A percentile compares a stretch with the other conserved stretches of the same genome.
Conservation (phyloP, 1,140 invertebrate species). For the Scaptomyza pallida region DNA sequence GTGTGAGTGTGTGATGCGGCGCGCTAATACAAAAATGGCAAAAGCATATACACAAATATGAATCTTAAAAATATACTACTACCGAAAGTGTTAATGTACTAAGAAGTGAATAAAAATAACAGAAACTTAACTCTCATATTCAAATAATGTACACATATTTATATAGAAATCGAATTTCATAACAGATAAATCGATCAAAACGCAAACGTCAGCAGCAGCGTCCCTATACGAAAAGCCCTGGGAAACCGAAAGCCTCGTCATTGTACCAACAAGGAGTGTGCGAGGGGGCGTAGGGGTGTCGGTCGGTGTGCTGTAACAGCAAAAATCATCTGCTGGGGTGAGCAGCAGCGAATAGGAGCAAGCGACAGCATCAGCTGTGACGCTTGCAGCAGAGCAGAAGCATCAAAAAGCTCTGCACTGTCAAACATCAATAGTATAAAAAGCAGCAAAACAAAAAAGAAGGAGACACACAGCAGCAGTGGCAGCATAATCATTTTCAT, state of each 20-base stretch:
- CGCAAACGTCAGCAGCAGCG: constrained; percentile 33
- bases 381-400: constrained; percentile 26
- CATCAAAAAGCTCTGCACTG: constrained; percentile 47
- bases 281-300: constrained; percentile 21
- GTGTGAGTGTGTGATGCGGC: constrained; percentile 33
- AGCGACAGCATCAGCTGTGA: constrained; percentile 54
- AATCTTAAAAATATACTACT: constrained; percentile 39
- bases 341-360: constrained; percentile 40
- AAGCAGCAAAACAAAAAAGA: constrained; percentile 50
- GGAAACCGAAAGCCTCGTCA: constrained; percentile 49
- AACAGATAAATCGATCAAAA: constrained; percentile 75
- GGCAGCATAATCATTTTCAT: constrained; percentile 28
- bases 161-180: constrained; percentile 63
- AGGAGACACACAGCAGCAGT: constrained; percentile 4
- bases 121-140: constrained; percentile 5
- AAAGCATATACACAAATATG: constrained; percentile 62
- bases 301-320: constrained; percentile 53
- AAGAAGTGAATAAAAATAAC: constrained; percentile 5
- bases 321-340: constrained; percentile 56
- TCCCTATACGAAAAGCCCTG: constrained; percentile 48
- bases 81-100: constrained; percentile 32
- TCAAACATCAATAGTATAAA: constrained; percentile 39
- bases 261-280: constrained; percentile 21
- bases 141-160: background rate
- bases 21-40: constrained; percentile 58